These are phyloP conservation scores for Polyploca ridens DNA, from an alignment of 2,888 invertebrate species.

Conservation along the genomic window DNA sequence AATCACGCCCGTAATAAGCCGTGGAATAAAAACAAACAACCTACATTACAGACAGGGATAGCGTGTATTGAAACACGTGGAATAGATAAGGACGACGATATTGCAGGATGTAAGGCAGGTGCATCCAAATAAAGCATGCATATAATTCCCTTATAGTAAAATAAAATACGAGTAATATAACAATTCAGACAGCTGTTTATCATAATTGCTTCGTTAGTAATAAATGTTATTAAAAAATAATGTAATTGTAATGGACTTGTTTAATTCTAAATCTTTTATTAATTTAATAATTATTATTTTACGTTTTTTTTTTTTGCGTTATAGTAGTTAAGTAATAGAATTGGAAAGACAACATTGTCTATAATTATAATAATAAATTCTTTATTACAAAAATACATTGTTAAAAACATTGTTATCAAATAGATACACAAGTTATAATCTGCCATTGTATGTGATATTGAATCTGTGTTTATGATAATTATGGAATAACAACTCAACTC, in stretches of 20 bases:
- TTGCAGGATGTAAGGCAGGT: conserved; percentile 42
- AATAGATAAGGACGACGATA: conserved; percentile 31
- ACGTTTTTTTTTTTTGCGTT: no score
- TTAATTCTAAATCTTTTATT: neutral
- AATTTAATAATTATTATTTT: no score
- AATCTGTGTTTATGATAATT: neutral
- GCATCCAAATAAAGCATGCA: conserved; percentile 27
- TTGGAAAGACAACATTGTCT: no score
- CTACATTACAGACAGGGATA: conserved; percentile 38
- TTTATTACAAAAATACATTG: neutral
- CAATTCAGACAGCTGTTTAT: conserved; percentile 8
- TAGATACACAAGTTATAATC: no score
- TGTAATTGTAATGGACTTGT: no score
- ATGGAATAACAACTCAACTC: no score
- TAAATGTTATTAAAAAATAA: neutral
- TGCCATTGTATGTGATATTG: neutral
- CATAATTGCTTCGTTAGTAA: neutral
- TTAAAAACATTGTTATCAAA: neutral
- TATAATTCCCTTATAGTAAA: conserved; percentile 16
- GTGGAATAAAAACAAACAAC: conserved; percentile 44
- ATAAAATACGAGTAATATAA: conserved; percentile 19
- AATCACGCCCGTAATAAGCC: conserved; percentile 48
- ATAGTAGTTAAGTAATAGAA: no score
- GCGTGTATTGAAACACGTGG: conserved; percentile 20
- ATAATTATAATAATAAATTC: no score